Base-by-base conservation (phyloP, 2,113 vertebrate genomes). In the Gadus chalcogrammus region DNA sequence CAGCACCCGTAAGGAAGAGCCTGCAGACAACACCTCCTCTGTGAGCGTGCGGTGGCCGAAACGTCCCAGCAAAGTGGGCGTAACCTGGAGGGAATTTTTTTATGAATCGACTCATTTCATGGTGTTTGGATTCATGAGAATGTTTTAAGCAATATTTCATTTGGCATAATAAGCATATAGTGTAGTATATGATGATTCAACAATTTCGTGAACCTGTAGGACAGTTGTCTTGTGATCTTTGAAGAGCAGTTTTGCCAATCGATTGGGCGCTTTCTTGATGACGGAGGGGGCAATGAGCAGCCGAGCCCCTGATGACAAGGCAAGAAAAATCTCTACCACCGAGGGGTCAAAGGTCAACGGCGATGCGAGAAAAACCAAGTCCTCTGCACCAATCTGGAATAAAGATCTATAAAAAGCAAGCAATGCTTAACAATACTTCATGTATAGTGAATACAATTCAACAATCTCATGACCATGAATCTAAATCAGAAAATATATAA, bases 311-410 rank as follows among this genome's bases (percentile, higher is more conserved):
- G 93, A 94, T 0, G 94, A 91, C 7, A 99, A 84, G 20, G 95
- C 89, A 65, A 96, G 2, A 73, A 98, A 99, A 70, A 99, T 76
- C 53, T 99, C 97, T 82, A 99, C 92, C 74, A 95, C 94, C 2
- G 97, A 99, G 0, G 97, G 97, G 83, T 99, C 97, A 90, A 99
- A 99, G 2, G 96, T 98, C 71, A 99, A 85, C 15, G 96, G 93
- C 13, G 97, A 97, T 22, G 97, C 95, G 69, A 99, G 84, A 79
- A 99, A 96, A 0, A 99, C 87, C 68, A 93, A 60, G 79, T 99
- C 97, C 5, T 93, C 85, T 18, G 84, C 68, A 2, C 88, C 92
- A 78, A 98, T 76, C 81, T 92, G 86, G 87, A 97, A 97, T 76
- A 98, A 77, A 28, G 89, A 86, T 61, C 97, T 99, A 31, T 74